These are phyloP conservation scores for Tachypleus tridentatus DNA, from an alignment of 1,140 invertebrate genomes.

Conservation along the genomic window DNA sequence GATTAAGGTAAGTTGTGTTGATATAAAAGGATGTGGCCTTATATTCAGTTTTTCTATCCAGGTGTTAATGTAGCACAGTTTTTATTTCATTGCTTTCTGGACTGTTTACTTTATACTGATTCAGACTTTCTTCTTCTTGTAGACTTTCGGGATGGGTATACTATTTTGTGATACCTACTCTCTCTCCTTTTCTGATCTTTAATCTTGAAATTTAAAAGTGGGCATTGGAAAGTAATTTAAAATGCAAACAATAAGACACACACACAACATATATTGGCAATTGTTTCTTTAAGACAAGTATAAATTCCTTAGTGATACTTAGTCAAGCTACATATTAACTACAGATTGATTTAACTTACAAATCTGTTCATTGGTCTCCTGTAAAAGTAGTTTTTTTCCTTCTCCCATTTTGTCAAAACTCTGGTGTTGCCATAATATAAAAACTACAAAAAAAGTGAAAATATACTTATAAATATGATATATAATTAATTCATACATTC, in stretches of 20 bases:
- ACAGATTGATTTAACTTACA: conserved; percentile 8
- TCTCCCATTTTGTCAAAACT: conserved; percentile 17
- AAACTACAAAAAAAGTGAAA: conserved; percentile 11
- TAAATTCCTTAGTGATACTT: not conserved
- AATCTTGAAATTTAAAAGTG: too few species aligned
- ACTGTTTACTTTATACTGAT: too few species aligned
- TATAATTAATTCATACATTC: not conserved
- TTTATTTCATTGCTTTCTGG: too few species aligned
- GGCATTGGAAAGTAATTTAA: not conserved
- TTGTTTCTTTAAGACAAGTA: conserved; percentile 7
- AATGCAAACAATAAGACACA: not conserved
- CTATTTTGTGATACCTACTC: too few species aligned
- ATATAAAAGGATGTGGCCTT: too few species aligned
- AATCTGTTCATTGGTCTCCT: conserved; percentile 14
- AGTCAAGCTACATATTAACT: conserved; percentile 1
- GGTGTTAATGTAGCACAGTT: too few species aligned
- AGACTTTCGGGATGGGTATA: too few species aligned
- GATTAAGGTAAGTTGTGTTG: too few species aligned
- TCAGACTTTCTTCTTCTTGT: too few species aligned
- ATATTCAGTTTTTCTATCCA: too few species aligned
- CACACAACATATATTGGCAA: not conserved
- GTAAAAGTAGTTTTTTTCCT: conserved; percentile 11
- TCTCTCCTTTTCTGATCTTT: too few species aligned
- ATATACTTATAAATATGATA: not conserved
- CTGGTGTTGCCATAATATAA: conserved; percentile 18